Conservation (phyloP, 2,888 invertebrate genomes). For the Hoplodrina ambigua region DNA sequence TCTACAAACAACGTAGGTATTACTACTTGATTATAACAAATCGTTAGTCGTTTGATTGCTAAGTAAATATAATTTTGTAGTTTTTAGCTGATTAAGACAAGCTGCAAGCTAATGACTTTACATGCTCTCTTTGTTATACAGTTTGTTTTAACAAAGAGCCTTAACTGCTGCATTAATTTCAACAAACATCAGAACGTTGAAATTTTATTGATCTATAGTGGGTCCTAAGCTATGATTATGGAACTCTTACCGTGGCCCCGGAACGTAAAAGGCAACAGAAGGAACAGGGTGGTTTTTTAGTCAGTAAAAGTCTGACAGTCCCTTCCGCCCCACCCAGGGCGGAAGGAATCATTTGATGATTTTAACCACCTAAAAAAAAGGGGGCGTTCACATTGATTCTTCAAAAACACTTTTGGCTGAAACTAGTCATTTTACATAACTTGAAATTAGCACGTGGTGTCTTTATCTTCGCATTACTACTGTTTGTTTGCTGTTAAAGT, state of each 20-base stretch:
- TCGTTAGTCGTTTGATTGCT: neutral
- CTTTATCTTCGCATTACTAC: neutral
- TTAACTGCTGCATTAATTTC: neutral
- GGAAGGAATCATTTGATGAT: too few relatives aligned
- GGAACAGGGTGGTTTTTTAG: too few relatives aligned
- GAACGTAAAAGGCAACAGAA: too few relatives aligned
- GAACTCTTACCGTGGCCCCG: too few relatives aligned
- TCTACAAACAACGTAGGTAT: neutral
- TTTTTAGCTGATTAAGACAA: neutral
- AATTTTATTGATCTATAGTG: too few relatives aligned
- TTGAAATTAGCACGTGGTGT: neutral
- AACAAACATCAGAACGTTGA: neutral
- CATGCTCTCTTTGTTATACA: neutral
- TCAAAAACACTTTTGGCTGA: too few relatives aligned
- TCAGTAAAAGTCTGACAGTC: too few relatives aligned
- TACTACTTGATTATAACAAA: constrained; percentile 8
- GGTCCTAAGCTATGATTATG: neutral
- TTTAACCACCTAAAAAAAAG: too few relatives aligned
- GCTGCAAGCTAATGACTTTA: neutral
- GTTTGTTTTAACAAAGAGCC: neutral
- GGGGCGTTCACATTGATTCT: too few relatives aligned
- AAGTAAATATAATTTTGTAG: neutral
- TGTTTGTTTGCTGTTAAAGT: constrained; percentile 8
- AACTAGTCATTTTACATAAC: neutral
- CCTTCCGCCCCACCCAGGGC: too few relatives aligned